Percentiles rank a stretch among this genome's conserved stretches.
Evolutionary conservation across 2,888 invertebrate species (phyloP).

Genomic region (Orthonychiurus folsomi): DNA sequence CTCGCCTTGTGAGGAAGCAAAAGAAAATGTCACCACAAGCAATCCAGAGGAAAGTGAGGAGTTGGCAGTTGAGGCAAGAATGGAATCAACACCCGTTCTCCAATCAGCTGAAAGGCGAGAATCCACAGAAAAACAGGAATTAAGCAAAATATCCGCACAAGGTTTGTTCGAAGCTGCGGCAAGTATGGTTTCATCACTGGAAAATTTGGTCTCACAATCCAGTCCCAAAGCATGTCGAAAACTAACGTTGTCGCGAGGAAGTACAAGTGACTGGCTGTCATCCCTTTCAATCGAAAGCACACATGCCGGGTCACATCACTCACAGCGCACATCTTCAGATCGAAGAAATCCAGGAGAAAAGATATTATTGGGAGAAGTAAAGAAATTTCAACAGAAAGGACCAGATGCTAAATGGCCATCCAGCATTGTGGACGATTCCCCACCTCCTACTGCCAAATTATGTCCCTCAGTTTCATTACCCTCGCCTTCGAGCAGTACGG

Average conservation of each 20-base stretch:
- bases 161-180: conserved; percentile 57
- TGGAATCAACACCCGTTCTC: neutral
- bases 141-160: conserved; percentile 18
- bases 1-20: neutral
- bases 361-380: conserved; percentile 29
- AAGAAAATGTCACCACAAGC: neutral
- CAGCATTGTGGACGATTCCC: conserved; percentile 30
- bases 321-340: neutral
- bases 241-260: conserved; percentile 42
- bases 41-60: neutral
- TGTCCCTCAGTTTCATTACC: neutral
- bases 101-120: neutral
- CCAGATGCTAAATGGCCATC: conserved; percentile 34
- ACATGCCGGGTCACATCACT: neutral
- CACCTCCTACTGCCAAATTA: conserved; percentile 21
- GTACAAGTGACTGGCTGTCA: conserved; percentile 44
- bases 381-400: conserved; percentile 27
- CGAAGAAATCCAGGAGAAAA: conserved; percentile 25
- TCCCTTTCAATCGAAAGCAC: conserved; percentile 45
- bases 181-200: conserved; percentile 56
- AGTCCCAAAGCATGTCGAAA: conserved; percentile 52
- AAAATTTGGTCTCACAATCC: conserved; percentile 58
- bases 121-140: neutral
- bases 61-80: neutral
- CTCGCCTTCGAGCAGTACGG: neutral